phyloP scores from a whole-genome alignment of 2,888 invertebrate genomes.

The Athalia rosae region DNA sequence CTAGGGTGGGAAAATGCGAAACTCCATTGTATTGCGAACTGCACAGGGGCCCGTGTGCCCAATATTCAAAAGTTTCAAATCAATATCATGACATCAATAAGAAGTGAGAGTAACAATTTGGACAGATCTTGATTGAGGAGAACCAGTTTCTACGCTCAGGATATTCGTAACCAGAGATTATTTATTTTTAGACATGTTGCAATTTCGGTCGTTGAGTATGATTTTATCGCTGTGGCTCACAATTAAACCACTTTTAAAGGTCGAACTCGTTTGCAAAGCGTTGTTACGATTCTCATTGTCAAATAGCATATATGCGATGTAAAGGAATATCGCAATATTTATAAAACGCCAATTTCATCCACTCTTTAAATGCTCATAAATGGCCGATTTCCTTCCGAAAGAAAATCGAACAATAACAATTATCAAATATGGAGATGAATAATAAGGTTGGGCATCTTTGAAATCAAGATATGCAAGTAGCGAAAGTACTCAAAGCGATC shows the following conservation, averaged over 20 bases:
- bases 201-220: not conserved
- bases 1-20: not conserved
- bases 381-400: too few relatives aligned
- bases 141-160: constrained; percentile 18
- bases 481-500: not conserved
- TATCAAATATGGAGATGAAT: not conserved
- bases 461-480: not conserved
- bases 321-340: too few relatives aligned
- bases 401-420: too few relatives aligned
- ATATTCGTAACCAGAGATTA: constrained; percentile 7
- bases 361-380: too few relatives aligned
- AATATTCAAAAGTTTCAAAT: not conserved
- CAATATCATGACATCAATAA: constrained; percentile 11
- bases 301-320: not conserved
- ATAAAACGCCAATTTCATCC: too few relatives aligned
- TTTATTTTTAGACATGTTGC: constrained; percentile 39
- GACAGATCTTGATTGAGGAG: constrained; percentile 18
- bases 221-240: not conserved
- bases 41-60: not conserved
- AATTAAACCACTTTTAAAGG: too few relatives aligned
- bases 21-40: not conserved
- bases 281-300: too few relatives aligned
- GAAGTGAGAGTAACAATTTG: constrained; percentile 32
- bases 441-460: not conserved
- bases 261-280: too few relatives aligned